Percentiles rank a stretch among this genome's conserved stretches.
phyloP scores from a whole-genome alignment of 2,888 invertebrate species.

The Drosophila tanythrix region DNA sequence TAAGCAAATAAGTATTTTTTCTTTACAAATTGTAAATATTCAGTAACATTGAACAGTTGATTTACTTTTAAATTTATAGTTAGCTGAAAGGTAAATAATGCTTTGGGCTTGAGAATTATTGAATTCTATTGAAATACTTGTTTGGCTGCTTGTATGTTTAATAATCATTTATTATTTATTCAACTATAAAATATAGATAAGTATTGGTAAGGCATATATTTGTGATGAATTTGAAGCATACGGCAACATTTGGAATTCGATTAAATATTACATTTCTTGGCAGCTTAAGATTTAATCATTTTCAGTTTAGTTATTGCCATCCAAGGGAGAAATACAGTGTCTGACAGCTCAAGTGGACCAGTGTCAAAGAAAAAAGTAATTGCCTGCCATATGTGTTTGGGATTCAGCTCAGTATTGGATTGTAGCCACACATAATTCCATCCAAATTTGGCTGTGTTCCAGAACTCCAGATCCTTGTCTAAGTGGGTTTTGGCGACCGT shows the following conservation, averaged over 20 bases:
- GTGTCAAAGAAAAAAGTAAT: no score
- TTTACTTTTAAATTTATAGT: not conserved
- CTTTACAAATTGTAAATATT: not conserved
- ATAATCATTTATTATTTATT: no score
- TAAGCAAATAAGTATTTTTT: not conserved
- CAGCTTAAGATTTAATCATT: not conserved
- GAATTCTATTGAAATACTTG: not conserved
- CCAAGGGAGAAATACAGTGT: not conserved
- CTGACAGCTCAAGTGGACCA: no score
- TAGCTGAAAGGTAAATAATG: not conserved
- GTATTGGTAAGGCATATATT: no score
- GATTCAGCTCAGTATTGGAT: no score
- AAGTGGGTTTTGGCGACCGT: no score
- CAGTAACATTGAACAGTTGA: not conserved
- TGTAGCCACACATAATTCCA: no score
- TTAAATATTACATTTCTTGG: not conserved
- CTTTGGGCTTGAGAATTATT: not conserved
- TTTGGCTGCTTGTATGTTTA: no score
- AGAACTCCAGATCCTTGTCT: no score
- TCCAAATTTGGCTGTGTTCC: no score
- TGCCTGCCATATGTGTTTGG: no score
- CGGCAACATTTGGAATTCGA: not conserved
- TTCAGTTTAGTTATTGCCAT: not conserved
- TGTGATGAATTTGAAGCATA: not conserved
- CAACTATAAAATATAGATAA: no score